Percentiles rank a stretch among this genome's conserved stretches.
Evolutionary conservation across 2,888 invertebrate species (phyloP).

Genomic region (Buathra laborator): DNA sequence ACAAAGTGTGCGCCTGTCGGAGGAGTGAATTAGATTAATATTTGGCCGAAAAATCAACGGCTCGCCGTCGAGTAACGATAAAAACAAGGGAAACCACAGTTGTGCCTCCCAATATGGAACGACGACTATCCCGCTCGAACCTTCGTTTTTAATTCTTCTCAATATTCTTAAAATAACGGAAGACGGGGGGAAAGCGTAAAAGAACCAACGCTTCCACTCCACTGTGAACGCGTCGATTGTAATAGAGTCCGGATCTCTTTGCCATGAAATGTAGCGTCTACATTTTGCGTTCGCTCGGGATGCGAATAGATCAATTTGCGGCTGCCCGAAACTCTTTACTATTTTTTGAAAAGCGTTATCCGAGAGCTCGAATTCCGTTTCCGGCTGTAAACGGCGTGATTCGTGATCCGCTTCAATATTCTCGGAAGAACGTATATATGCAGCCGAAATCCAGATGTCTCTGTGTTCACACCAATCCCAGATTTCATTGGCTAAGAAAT

Average conservation of each 20-base stretch:
- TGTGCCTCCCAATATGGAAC: constrained; percentile 53
- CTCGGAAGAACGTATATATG: no score
- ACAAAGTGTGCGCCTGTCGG: constrained; percentile 69
- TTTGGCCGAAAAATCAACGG: constrained; percentile 52
- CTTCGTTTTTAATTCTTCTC: constrained; percentile 70
- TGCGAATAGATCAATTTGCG: constrained; percentile 41
- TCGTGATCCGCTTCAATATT: no score
- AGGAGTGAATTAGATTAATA: constrained; percentile 67
- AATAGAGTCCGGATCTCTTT: constrained; percentile 33
- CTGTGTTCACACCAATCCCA: no score
- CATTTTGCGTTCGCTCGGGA: constrained; percentile 35
- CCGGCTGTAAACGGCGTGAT: no score
- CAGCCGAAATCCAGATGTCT: no score
- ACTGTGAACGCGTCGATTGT: constrained; percentile 54
- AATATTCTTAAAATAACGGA: constrained; percentile 68
- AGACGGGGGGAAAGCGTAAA: constrained; percentile 46
- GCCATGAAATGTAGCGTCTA: constrained; percentile 26
- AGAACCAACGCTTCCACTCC: constrained; percentile 36
- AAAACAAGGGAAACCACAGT: constrained; percentile 48
- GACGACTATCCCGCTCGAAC: constrained; percentile 29
- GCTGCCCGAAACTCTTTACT: no score
- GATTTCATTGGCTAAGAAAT: no score
- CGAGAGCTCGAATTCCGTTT: no score
- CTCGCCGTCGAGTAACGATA: constrained; percentile 26
- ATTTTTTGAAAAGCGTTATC: no score